These are phyloP conservation scores for Eupelmus urozonus DNA, from an alignment of 2,888 invertebrate species.

Conservation along the genomic window DNA sequence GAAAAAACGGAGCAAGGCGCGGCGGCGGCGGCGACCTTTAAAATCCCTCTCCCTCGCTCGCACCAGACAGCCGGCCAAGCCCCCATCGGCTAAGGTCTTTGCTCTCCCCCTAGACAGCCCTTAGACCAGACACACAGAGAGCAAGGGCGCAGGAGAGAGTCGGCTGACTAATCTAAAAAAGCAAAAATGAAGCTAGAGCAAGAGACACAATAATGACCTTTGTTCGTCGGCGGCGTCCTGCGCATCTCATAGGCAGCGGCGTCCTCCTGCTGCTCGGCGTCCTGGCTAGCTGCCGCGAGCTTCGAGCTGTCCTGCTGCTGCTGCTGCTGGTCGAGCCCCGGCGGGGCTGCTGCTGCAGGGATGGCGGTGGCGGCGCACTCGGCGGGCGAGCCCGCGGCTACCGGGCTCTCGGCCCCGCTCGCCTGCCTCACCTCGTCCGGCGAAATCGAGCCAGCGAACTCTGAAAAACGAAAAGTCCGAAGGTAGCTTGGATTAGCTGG, in stretches of 20 bases:
- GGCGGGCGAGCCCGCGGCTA: slow-evolving; percentile 63
- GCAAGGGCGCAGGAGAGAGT: too few species aligned
- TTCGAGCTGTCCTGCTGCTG: slow-evolving; percentile 41
- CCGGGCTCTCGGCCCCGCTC: slow-evolving; percentile 63
- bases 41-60: too few species aligned
- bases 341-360: slow-evolving; percentile 12
- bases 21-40: neutral
- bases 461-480: slow-evolving; percentile 47
- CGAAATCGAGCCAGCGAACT: slow-evolving; percentile 65
- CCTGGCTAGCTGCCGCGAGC: neutral
- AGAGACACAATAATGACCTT: slow-evolving; percentile 77
- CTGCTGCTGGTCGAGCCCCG: slow-evolving; percentile 47
- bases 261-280: slow-evolving; percentile 64
- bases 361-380: slow-evolving; percentile 63
- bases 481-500: neutral
- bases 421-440: slow-evolving; percentile 64
- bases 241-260: slow-evolving; percentile 79
- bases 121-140: too few species aligned
- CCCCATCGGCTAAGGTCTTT: too few species aligned
- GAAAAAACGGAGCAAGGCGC: neutral
- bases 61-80: too few species aligned
- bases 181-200: too few species aligned
- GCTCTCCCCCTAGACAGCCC: too few species aligned
- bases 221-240: slow-evolving; percentile 80
- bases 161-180: too few species aligned